Base-by-base conservation (phyloP, 1,140 invertebrate genomes). In the Drosophila subpulchrella region DNA sequence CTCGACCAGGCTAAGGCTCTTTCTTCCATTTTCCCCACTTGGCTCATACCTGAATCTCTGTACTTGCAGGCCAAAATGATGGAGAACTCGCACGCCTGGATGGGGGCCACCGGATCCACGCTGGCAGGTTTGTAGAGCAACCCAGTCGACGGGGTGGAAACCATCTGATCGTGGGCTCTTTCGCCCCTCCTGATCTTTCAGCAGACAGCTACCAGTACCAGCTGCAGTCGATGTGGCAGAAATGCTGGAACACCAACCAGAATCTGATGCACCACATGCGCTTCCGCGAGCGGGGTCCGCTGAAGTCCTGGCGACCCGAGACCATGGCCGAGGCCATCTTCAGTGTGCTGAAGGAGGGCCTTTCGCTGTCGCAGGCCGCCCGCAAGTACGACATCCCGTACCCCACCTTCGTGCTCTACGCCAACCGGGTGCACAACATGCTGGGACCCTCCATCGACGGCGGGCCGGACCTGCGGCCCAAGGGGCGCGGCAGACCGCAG, bases 271-370 rank as follows among this genome's bases (percentile, higher is more conserved):
- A 98, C 93, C 97, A 97, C 85, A 94, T 98, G 86, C 95, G 97
- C 60, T 98, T 98, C 93, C 95, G 97, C 7, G 97, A 98, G 93
- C 95, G 97, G 36, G 97, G 97, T 2, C 97, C 97, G 0, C 93
- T 98, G 34, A 98, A 98, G 92, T 97, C 97, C n/a, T 98, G 97
- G 97, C 93, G 97, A 44, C 97, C 97, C 13, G 97, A 98, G 92
- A 98, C 97, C 42, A 98, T 98, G 97, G 97, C 97, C 58, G 97
- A 98, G 91, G 97, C 97, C 60, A 98, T 98, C 75, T 97, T 98
- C 93, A 97, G 96, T 81, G 97, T 98, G 24, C 94, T 98, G 54
- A 97, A 97, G 89, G 97, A 98, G 92, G 97, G 97, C 15, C 93
- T 97, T 27, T 97, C 96, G 7, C 93, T 98, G 61, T 97, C 96